Evolutionary conservation across 2,888 invertebrate genomes (phyloP), one percentile per base, ranked within the genome.

Genomic region (Icerya purchasi): DNA sequence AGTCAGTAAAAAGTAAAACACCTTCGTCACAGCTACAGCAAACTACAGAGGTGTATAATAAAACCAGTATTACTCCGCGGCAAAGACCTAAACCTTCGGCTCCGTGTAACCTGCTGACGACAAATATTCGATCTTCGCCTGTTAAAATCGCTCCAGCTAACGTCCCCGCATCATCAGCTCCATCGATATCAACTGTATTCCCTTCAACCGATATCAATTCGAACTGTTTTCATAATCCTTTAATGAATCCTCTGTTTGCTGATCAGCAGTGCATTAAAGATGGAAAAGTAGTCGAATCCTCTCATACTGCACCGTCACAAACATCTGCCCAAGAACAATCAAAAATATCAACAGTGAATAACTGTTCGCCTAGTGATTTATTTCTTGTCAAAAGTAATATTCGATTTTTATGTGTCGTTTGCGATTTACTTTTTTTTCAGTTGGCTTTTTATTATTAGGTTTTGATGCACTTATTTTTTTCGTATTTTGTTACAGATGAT

Each of bases 31-130:
- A 53, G 53, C 61, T 51, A 51, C 50, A 58, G 8, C 58, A 54
- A 25, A n/a, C 58, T 25, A 52, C 60, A 50, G 69, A 75, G 2
- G 69, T 72, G 14, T 70, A 75, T 1, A 82, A 84, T 69, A 83
- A 83, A 59, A 89, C 89, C 1, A 85, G 85, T 64, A 86, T 89
- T 22, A 84, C 83, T 57, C 88, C 88, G 2, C 74, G 88, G 57
- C 86, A 87, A 69, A 75, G 89, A 65, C 89, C 89, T 10, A 87
- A 87, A 70, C 65, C 64, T 24, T 54, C 63, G 51, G 61, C 36
- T 36, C 36, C 36, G 36, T 36, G 5, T 36, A 36, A 36, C 14
- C 36, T 36, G 36, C 14, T 36, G 14, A 8, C 36, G 36, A 8
- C 36, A 5, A 36, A 36, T 36, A 36, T 36, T 8, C 5, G 36